Base-by-base conservation (phyloP, 2,888 invertebrate genomes). In the Thelaira solivaga region DNA sequence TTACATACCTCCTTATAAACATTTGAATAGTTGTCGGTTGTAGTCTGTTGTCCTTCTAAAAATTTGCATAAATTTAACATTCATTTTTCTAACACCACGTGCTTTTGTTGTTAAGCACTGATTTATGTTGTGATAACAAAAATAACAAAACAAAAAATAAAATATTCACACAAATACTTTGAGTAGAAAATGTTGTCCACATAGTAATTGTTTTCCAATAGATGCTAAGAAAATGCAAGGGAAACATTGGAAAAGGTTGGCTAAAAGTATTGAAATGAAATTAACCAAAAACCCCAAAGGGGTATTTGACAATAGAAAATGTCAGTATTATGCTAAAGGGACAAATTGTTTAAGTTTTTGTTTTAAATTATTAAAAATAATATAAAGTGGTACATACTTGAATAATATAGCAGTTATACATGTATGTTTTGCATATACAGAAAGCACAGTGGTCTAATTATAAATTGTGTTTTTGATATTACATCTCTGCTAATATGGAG, bases 31-130 rank as follows among this genome's bases (percentile, higher is more conserved):
- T 64, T 64, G 31, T 29, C 13, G 51, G 45, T 64, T 36, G 39
- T 47, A 43, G 64, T 47, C 47, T 47, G 57, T 73, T 77, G 76
- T 77, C 72, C 72, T 67, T 62, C 62, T 36, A 16, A 57, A 72
- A 73, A 73, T 77, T 77, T 68, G 36, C 77, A 77, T 77, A 77
- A 77, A 73, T 73, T 77, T 67, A 49, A 43, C 77, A 77, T 77
- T 77, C 68, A 73, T 77, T 68, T 77, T 41, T 57, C 57, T 72
- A 62, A 62, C 77, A 68, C 77, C 77, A 73, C 73, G 67, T 68
- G 29, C 68, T 62, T n/a, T 73, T 49, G 62, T 39, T 67, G 65
- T 41, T 71, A 62, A 77, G 55, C 72, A 73, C 68, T 77, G 77
- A 77, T 77, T 77, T 77, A 77, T 73, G 49, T 55, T 62, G 62